phyloP scores from a whole-genome alignment of 1,140 invertebrate species.

The Gryllus bimaculatus region DNA sequence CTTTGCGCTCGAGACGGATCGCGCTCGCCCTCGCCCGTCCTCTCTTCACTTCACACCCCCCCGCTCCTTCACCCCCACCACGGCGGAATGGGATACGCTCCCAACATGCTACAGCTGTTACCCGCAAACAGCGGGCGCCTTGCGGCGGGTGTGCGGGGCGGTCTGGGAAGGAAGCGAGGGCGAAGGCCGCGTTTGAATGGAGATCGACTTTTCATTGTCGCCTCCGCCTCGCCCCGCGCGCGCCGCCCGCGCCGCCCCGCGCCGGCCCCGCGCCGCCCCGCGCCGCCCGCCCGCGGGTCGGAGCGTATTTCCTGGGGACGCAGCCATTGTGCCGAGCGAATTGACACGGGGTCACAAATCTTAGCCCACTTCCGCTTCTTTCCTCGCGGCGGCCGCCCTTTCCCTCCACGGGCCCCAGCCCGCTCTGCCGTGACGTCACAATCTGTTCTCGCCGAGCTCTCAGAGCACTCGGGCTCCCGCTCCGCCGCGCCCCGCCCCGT shows the following conservation, averaged over 20 bases:
- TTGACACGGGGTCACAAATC: conserved; percentile 3
- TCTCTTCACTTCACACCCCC: no score
- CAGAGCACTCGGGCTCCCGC: neutral
- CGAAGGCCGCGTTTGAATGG: neutral
- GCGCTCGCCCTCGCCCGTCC: no score
- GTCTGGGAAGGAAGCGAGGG: neutral
- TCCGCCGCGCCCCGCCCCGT: no score
- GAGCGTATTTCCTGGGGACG: neutral
- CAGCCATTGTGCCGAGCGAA: neutral
- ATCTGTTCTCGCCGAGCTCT: neutral
- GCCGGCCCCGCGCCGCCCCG: no score
- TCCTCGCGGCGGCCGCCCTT: neutral
- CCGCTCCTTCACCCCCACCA: no score
- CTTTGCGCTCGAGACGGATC: no score
- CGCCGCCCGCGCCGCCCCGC: no score
- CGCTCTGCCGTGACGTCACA: neutral
- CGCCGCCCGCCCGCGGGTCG: no score
- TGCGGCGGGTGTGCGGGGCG: no score
- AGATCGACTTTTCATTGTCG: neutral
- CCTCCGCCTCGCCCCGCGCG: neutral
- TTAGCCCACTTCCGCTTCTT: neutral
- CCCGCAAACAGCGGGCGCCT: no score
- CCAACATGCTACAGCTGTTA: neutral
- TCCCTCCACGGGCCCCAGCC: no score
- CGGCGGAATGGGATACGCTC: neutral